Evolutionary conservation across 2,113 vertebrate species (phyloP).

Genomic region (Dasypus novemcinctus): DNA sequence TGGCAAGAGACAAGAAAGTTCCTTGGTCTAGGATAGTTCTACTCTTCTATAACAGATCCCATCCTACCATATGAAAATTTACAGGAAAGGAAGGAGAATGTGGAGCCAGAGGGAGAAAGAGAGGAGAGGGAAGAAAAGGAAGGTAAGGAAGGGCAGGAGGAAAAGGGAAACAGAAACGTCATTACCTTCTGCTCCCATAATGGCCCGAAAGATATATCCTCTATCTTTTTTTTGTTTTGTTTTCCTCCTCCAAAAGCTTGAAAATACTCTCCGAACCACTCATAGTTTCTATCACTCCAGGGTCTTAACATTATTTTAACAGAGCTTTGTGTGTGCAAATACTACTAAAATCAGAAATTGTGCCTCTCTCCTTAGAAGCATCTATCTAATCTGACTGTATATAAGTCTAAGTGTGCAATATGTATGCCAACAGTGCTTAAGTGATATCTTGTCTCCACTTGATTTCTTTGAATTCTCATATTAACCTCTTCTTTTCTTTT

Average conservation of each 20-base stretch:
- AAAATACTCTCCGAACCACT: neutral
- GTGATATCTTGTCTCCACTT: conserved; percentile 48
- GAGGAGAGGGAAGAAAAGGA: neutral
- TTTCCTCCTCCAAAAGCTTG: neutral
- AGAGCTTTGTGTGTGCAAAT: conserved; percentile 64
- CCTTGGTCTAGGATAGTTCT: neutral
- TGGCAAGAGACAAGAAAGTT: neutral
- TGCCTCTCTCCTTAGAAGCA: conserved; percentile 1
- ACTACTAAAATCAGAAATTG: conserved; percentile 50
- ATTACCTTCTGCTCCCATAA: neutral
- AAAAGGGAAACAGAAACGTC: neutral
- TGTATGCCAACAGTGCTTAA: conserved; percentile 62
- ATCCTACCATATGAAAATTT: neutral
- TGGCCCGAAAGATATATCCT: neutral
- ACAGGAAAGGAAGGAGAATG: neutral
- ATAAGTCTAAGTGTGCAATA: neutral
- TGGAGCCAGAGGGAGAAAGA: no score
- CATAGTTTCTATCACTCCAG: neutral
- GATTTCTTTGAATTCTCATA: conserved; percentile 49
- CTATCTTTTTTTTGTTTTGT: neutral
- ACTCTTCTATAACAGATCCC: neutral
- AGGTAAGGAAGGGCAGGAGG: neutral
- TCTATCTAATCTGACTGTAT: conserved; percentile 10
- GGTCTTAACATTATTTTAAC: conserved; percentile 58
- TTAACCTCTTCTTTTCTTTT: conserved; percentile 31